Conservation (phyloP, 2,888 invertebrate genomes). For the Metalampra italica region DNA sequence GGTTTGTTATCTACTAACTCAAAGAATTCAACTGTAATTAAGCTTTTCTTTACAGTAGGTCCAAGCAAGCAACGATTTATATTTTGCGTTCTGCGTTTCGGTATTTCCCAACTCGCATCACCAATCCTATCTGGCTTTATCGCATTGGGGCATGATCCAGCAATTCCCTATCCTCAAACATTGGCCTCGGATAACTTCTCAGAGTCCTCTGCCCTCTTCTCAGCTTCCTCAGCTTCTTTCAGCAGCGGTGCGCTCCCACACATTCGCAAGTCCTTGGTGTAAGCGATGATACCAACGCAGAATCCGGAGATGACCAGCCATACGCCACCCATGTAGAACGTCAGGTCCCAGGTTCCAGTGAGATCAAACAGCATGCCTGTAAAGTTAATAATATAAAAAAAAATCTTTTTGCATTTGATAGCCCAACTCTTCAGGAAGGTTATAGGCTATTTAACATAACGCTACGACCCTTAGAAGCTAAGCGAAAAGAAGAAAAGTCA, state of each 20-base stretch:
- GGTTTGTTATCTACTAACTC: too few species aligned
- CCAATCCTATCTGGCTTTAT: too few species aligned
- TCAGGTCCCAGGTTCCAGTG: conserved; percentile 56
- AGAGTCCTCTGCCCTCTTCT: conserved; percentile 5
- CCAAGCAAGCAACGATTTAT: too few species aligned
- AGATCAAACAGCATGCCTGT: conserved; percentile 59
- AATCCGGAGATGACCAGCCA: conserved; percentile 58
- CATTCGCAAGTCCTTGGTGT: conserved; percentile 49
- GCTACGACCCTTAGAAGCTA: too few species aligned
- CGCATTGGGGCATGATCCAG: neutral
- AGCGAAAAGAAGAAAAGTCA: too few species aligned
- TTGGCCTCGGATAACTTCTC: neutral
- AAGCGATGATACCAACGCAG: conserved; percentile 55
- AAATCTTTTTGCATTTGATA: too few species aligned
- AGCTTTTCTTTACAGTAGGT: too few species aligned
- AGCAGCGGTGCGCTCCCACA: conserved; percentile 54
- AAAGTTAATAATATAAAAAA: conserved; percentile 10
- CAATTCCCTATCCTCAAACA: neutral
- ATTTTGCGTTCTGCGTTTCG: too few species aligned
- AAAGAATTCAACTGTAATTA: too few species aligned
- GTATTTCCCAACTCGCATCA: too few species aligned
- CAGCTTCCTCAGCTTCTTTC: conserved; percentile 41
- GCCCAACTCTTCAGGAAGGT: too few species aligned
- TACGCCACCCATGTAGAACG: conserved; percentile 60
- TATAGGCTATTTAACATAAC: too few species aligned